phyloP scores from a whole-genome alignment of 1,140 invertebrate species.

The Ips typographus region DNA sequence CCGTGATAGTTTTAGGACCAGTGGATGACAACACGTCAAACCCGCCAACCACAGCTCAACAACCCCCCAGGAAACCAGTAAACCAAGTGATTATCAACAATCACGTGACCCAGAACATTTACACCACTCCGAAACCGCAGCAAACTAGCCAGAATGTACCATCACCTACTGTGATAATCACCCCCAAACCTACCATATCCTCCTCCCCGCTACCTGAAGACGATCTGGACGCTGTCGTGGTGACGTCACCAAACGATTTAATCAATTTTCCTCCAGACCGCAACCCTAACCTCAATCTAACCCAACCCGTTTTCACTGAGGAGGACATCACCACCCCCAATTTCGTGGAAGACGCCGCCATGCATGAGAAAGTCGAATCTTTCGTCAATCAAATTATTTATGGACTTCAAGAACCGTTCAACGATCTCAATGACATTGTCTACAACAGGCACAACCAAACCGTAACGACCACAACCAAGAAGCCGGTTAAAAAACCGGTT shows the following conservation, averaged over 20 bases:
- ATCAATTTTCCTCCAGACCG: constrained; percentile 81
- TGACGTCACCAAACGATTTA: constrained; percentile 64
- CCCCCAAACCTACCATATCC: constrained; percentile 60
- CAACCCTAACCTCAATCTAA: constrained; percentile 76
- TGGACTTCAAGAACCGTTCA: constrained; percentile 77
- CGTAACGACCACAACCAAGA: constrained; percentile 53
- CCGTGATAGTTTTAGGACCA: constrained; percentile 69
- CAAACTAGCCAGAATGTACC: constrained; percentile 49
- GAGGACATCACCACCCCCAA: constrained; percentile 65
- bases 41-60: constrained; percentile 39
- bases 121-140: constrained; percentile 42
- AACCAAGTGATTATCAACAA: constrained; percentile 60
- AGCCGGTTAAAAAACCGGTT: constrained; percentile 50
- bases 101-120: constrained; percentile 58
- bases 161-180: constrained; percentile 60
- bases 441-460: constrained; percentile 47
- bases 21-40: constrained; percentile 43
- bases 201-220: constrained; percentile 41
- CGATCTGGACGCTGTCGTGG: constrained; percentile 35
- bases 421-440: constrained; percentile 75
- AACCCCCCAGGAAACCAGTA: constrained; percentile 51
- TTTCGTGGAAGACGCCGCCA: constrained; percentile 70
- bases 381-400: constrained; percentile 82
- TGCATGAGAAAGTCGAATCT: constrained; percentile 76
- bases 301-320: constrained; percentile 57